These are phyloP conservation scores for Nesogale talazaci DNA, from an alignment of 2,113 vertebrate genomes.

Conservation along the genomic window DNA sequence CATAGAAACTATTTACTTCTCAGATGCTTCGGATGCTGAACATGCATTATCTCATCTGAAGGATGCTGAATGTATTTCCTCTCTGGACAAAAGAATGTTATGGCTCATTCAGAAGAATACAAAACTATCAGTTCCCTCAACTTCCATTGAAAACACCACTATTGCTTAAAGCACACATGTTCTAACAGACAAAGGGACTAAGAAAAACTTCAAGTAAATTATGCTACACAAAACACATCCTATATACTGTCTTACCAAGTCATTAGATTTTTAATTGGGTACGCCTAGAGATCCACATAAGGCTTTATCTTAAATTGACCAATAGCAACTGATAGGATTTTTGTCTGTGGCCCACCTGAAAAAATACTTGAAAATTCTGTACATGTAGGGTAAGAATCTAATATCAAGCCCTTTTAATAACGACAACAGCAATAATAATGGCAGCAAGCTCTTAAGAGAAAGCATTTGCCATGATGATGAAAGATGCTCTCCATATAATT, in stretches of 20 bases:
- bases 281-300: slow-evolving; percentile 12
- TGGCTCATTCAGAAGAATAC: slow-evolving; percentile 51
- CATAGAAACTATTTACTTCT: slow-evolving; percentile 79
- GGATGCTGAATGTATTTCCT: slow-evolving; percentile 64
- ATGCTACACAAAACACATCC: slow-evolving; percentile 32
- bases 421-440: no score
- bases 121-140: background rate
- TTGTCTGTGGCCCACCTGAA: no score
- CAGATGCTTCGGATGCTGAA: slow-evolving; percentile 71
- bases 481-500: no score
- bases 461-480: no score
- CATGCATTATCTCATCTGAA: slow-evolving; percentile 67
- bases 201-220: slow-evolving; percentile 35
- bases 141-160: slow-evolving; percentile 30
- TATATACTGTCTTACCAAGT: background rate
- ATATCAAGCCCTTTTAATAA: no score
- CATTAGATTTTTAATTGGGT: slow-evolving; percentile 56
- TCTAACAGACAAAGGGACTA: slow-evolving; percentile 36
- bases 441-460: no score
- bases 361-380: no score
- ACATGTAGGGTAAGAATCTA: no score
- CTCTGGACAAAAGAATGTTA: slow-evolving; percentile 52
- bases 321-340: background rate
- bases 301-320: background rate
- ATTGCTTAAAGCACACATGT: background rate